Evolutionary conservation across 1,140 invertebrate species (phyloP).

Genomic region (Trigoniulus corallinus): DNA sequence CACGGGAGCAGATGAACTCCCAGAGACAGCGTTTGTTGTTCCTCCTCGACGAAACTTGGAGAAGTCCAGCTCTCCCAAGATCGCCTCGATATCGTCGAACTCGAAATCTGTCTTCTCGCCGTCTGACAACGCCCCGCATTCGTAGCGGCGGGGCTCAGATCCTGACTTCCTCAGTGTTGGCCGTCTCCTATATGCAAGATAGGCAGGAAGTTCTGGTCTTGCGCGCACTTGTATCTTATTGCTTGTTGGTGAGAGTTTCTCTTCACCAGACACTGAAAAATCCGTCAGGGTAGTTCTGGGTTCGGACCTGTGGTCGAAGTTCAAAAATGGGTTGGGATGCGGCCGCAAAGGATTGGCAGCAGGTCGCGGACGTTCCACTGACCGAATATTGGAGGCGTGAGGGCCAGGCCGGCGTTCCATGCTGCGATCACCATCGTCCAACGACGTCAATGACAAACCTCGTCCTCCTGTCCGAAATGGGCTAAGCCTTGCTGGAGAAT

Average conservation of each 20-base stretch:
- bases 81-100: conserved; percentile 24
- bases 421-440: background rate
- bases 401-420: conserved; percentile 2
- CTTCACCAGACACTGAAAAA: background rate
- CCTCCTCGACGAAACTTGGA: conserved; percentile 37
- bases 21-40: conserved; percentile 17
- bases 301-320: background rate
- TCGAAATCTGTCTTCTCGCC: conserved; percentile 6
- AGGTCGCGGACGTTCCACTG: background rate
- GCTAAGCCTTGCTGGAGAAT: too few species aligned
- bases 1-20: too few species aligned
- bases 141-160: background rate
- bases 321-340: background rate
- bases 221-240: conserved; percentile 8
- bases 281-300: background rate
- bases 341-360: background rate
- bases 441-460: too few species aligned
- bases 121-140: conserved; percentile 6
- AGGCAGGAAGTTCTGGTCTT: conserved; percentile 15
- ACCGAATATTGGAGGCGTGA: background rate
- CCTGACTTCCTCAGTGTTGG: background rate
- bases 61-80: conserved; percentile 38
- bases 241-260: conserved; percentile 1
- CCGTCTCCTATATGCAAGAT: conserved; percentile 8
- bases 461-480: too few species aligned